Evolutionary conservation across 1,140 invertebrate species (phyloP).

Genomic region (Apis cerana): DNA sequence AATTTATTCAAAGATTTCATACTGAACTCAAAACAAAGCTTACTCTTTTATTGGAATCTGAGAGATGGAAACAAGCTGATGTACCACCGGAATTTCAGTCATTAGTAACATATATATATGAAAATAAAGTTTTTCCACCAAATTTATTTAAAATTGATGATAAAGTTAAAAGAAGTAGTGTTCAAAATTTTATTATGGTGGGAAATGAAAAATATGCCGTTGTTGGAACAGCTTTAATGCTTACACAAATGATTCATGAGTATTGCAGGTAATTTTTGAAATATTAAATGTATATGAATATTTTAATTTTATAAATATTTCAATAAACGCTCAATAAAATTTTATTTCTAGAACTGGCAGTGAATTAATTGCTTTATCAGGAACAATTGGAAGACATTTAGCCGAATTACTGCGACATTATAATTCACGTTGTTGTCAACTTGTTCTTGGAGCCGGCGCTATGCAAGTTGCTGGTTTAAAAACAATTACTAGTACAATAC

Average conservation of each 20-base stretch:
- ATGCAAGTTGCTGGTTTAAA: conserved; percentile 96
- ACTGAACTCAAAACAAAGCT: conserved; percentile 93
- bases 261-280: conserved; percentile 88
- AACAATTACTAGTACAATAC: conserved; percentile 97
- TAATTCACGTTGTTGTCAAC: conserved; percentile 95
- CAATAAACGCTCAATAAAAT: background rate
- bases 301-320: background rate
- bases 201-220: conserved; percentile 92
- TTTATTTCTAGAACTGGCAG: conserved; percentile 70
- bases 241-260: conserved; percentile 93
- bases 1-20: conserved; percentile 96
- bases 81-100: conserved; percentile 93
- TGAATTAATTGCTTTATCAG: conserved; percentile 85
- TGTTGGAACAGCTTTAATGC: conserved; percentile 91
- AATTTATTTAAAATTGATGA: conserved; percentile 71
- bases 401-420: conserved; percentile 94
- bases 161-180: conserved; percentile 65
- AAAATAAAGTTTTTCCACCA: conserved; percentile 80
- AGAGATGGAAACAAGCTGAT: conserved; percentile 96
- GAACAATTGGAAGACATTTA: conserved; percentile 89
- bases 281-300: background rate
- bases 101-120: conserved; percentile 83
- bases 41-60: conserved; percentile 91
- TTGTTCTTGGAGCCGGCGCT: conserved; percentile 97
- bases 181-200: conserved; percentile 83